A percentile compares a stretch with the other conserved stretches of the same genome.
phyloP scores from a whole-genome alignment of 2,113 vertebrate genomes.

The Bubo scandiacus region DNA sequence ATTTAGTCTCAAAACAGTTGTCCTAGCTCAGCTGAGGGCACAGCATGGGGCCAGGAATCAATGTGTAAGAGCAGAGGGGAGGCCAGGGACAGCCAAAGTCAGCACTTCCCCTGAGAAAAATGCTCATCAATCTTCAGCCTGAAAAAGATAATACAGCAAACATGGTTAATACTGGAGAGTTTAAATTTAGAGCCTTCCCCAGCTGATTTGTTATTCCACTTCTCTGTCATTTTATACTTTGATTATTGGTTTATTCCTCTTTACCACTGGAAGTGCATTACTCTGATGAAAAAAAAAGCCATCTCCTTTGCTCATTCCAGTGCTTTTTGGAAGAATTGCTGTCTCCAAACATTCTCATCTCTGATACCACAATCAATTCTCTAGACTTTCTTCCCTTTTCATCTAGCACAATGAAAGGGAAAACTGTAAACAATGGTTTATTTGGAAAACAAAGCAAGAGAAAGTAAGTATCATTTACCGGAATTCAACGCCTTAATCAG shows the following conservation, averaged over 20 bases:
- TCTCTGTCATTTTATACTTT: background rate
- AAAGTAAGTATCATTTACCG: background rate
- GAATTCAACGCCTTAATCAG: background rate
- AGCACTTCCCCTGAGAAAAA: background rate
- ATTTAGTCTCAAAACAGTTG: background rate
- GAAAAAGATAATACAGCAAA: background rate
- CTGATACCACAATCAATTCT: background rate
- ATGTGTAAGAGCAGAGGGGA: background rate
- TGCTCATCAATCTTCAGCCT: background rate
- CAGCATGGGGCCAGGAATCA: background rate
- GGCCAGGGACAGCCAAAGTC: background rate
- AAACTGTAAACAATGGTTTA: background rate
- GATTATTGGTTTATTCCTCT: background rate
- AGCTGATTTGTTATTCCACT: background rate
- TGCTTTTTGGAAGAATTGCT: background rate
- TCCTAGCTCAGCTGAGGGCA: background rate
- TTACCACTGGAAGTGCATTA: background rate
- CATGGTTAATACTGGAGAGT: background rate
- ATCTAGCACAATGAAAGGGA: background rate
- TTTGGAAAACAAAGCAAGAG: background rate
- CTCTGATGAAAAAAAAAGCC: background rate
- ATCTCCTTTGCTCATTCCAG: background rate
- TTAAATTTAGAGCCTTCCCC: background rate
- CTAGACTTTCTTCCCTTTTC: background rate
- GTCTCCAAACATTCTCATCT: background rate